A percentile compares a stretch with the other conserved stretches of the same genome.
phyloP scores from a whole-genome alignment of 1,140 invertebrate genomes.

The Chironomus tepperi region DNA sequence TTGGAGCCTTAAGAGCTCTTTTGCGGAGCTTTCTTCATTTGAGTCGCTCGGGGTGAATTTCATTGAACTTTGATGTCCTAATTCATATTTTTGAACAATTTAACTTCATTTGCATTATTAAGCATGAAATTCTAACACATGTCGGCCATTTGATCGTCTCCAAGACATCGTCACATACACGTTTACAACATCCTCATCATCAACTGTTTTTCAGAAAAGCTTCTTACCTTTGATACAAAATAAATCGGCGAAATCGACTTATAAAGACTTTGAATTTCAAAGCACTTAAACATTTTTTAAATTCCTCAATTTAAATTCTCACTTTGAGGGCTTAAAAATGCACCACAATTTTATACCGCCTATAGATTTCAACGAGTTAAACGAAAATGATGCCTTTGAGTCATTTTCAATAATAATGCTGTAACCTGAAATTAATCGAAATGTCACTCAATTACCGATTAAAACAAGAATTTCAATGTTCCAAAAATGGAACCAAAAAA shows the following conservation, averaged over 20 bases:
- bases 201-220: too few species aligned
- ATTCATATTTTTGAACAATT: too few species aligned
- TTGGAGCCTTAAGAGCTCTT: too few species aligned
- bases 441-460: not conserved
- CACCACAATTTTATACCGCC: not conserved
- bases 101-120: too few species aligned
- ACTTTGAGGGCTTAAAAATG: not conserved
- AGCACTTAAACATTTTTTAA: not conserved
- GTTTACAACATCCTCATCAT: too few species aligned
- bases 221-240: not conserved
- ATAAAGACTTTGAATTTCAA: not conserved
- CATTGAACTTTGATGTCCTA: too few species aligned
- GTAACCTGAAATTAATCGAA: slow-evolving; percentile 9
- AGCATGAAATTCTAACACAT: too few species aligned
- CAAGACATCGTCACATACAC: too few species aligned
- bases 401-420: too few species aligned
- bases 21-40: too few species aligned
- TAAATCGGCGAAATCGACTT: not conserved
- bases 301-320: not conserved
- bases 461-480: not conserved
- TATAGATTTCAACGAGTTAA: not conserved
- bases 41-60: too few species aligned
- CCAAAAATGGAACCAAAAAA: not conserved
- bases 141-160: too few species aligned
- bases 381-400: not conserved